Evolutionary conservation across 2,113 vertebrate species (phyloP), one percentile per base, ranked within the genome.

Genomic region (Martes martes): DNA sequence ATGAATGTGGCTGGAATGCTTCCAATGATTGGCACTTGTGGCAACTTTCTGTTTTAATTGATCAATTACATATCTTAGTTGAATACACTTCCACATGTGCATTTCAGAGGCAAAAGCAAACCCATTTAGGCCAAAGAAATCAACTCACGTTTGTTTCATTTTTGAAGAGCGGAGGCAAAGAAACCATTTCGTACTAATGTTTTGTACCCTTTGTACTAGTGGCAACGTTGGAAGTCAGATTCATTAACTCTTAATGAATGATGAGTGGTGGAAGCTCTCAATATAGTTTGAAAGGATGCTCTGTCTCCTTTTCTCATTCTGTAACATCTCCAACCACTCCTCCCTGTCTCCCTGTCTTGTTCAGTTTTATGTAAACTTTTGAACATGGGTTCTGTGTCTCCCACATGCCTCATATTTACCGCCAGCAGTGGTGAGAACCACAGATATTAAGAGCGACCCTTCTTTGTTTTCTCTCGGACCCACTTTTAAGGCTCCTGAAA

Each of bases 291-390:
- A 98, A 98, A 98, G 92, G 97, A 83, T 97, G 28, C 59, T 83
- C 91, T 95, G 90, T 98, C 97, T 96, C 90, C 97, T 96, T 98
- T 71, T 76, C 63, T 81, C 50, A 80, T 78, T 93, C 76, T 89
- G 59, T n/a, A 87, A 28, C 9, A 24, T 89, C 50, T 93, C 65
- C 14, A 81, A 47, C n/a, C 50, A 47, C 33, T 16, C 36, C 28
- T 69, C 26, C 42, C 1, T 1, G 61, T 45, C 31, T 80, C 39
- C 26, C 9, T 15, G 2, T 86, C 59, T 61, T 98, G 98, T 94
- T 98, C 98, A 98, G 79, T 98, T 96, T 98, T 96, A 95, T 98
- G 95, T 97, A 97, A 98, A 98, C 98, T 98, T 98, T 98, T 90
- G 89, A 89, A 39, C 78, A 89, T 95, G 93, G 97, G 85, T 95